Evolutionary conservation across 2,888 invertebrate species (phyloP).

Genomic region (Cryptus viduatorius): DNA sequence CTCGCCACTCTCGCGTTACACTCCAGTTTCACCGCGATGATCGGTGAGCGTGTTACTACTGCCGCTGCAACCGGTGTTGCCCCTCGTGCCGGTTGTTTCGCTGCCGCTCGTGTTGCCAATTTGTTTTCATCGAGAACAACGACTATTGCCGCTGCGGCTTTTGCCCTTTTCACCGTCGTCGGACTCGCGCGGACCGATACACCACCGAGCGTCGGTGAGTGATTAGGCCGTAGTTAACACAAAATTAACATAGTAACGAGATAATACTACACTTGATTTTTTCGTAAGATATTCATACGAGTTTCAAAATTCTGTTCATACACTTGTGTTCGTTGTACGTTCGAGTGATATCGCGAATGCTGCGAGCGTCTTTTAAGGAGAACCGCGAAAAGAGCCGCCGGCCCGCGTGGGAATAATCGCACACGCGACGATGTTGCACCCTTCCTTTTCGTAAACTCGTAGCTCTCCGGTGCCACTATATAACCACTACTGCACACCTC

Average conservation of each 20-base stretch:
- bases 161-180: conserved; percentile 69
- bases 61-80: conserved; percentile 56
- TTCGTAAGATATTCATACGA: not conserved
- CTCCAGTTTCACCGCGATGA: conserved; percentile 79
- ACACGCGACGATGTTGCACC: conserved; percentile 20
- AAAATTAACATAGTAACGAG: not conserved
- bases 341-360: conserved; percentile 5
- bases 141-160: conserved; percentile 40
- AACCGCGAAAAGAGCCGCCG: conserved; percentile 43
- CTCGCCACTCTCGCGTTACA: conserved; percentile 79
- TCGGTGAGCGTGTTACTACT: conserved; percentile 77
- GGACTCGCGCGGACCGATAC: conserved; percentile 74
- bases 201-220: conserved; percentile 77
- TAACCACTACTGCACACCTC: not conserved
- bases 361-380: conserved; percentile 11
- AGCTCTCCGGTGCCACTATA: not conserved
- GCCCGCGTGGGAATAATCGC: conserved; percentile 57
- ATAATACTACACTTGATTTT: not conserved
- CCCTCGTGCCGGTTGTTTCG: conserved; percentile 54
- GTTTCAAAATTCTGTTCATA: not conserved
- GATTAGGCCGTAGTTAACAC: not conserved
- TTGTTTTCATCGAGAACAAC: conserved; percentile 43
- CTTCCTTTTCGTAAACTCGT: not conserved
- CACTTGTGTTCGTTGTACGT: not conserved
- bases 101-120: conserved; percentile 18